Evolutionary conservation across 2,888 invertebrate species (phyloP), one percentile per base, ranked within the genome.

Genomic region (Macrophya alboannulata): DNA sequence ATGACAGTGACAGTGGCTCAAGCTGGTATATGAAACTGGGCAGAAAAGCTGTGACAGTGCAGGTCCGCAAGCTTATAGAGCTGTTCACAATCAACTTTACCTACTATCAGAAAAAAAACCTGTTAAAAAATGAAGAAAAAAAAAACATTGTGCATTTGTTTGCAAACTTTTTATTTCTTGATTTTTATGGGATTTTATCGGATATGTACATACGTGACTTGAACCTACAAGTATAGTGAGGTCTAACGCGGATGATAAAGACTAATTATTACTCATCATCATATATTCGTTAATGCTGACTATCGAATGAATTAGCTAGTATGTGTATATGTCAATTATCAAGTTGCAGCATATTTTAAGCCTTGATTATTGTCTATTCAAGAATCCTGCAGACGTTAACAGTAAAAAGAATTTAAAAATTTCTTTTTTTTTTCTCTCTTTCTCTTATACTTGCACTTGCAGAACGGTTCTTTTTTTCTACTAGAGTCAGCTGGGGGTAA

Each of bases 241-340:
- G 45, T 48, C 1, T 6, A n/a, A n/a, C n/a, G 10, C 10, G 10
- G 25, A 62, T 55, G 62, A 62, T 62, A 62, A 62, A 31, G 3
- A 4, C 21, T 0, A 25, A 25, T 25, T 25, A 25, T 62, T 62
- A 62, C 62, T 62, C 62, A 62, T 62, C 62, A 62, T 62, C 62
- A 25, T 25, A 25, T 62, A 62, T 62, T 62, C 62, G 25, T 62
- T 62, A 68, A 37, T 68, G 68, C 68, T 68, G 68, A 68, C 68
- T 68, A 37, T 68, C 17, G 37, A 37, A 37, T 37, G 5, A 68
- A 12, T 37, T 12, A 48, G 15, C 15, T 48, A 48, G 10, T 12
- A 15, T 48, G 48, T 15, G 17, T 17, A 31, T 68, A 37, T 68
- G 0, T 68, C 37, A 68, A 37, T 68, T 68, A 37, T 31, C 15